Evolutionary conservation across 2,113 vertebrate genomes (phyloP).

Genomic region (Tachysurus fulvidraco): DNA sequence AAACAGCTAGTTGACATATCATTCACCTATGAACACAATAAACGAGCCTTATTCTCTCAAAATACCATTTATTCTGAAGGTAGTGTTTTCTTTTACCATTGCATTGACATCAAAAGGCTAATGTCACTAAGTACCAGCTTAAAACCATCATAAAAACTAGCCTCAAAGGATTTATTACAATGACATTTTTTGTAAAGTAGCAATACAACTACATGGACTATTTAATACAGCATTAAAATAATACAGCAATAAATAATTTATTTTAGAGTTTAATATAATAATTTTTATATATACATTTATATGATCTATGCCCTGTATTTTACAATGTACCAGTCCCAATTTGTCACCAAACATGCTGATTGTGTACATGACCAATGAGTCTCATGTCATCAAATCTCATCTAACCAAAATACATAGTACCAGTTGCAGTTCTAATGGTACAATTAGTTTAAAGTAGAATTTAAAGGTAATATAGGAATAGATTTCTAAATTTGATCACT

Average conservation of each 20-base stretch:
- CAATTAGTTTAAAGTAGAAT: too few species aligned
- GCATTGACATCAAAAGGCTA: not conserved
- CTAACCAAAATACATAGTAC: not conserved
- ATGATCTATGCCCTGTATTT: not conserved
- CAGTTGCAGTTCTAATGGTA: not conserved
- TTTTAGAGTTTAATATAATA: not conserved
- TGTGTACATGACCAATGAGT: not conserved
- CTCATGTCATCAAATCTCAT: not conserved
- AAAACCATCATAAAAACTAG: not conserved
- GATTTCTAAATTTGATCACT: not conserved
- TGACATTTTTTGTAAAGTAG: not conserved
- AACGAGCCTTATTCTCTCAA: constrained; percentile 65
- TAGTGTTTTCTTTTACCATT: not conserved
- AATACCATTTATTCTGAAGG: constrained; percentile 41
- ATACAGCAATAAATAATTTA: too few species aligned
- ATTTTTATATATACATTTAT: not conserved
- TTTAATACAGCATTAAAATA: not conserved
- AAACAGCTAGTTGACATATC: constrained; percentile 48
- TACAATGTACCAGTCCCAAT: not conserved
- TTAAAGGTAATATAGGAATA: not conserved
- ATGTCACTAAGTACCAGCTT: not conserved
- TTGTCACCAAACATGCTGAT: not conserved
- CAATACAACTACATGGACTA: not conserved
- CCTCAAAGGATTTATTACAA: not conserved
- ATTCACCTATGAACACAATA: constrained; percentile 65